Base-by-base conservation (phyloP, 2,113 vertebrate genomes). In the Ia io region DNA sequence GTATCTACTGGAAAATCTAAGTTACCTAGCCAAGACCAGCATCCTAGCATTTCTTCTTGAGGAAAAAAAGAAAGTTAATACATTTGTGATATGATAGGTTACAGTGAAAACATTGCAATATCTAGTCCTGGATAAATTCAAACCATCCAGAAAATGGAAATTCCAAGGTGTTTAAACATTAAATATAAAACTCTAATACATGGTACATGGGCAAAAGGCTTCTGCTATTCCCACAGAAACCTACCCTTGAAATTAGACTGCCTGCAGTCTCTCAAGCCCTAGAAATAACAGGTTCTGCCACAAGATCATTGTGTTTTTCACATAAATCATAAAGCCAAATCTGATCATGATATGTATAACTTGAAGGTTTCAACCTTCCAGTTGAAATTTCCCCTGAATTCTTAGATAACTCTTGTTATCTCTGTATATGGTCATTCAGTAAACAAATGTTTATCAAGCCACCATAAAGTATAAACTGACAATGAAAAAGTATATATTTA, bases 321-420 rank as follows among this genome's bases (percentile, higher is more conserved):
- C 30, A 70, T 74, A 84, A 96, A 76, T 94, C 25, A 63, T 47
- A 90, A 96, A 90, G 40, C 47, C 85, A 67, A 22, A 61, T 4
- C 28, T 80, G 69, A 59, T 35, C 13, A 25, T 37, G 32, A 73
- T 71, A 87, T 49, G 76, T 87, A 71, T 6, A 76, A 32, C 6
- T 6, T 32, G 0, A 71, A 76, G 42, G 22, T 84, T 59, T 95
- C 56, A 59, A 67, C 25, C 6, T 91, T 40, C 3, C 71, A 35
- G 42, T 30, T 59, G 51, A 93, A 87, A 84, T 89, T 79, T 87
- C 47, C 90, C 79, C n/a, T 80, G 18, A 71, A 84, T 70, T 84
- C 44, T 92, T 78, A 73, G 22, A 77, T 16, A 37, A 85, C 11
- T 44, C 2, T 92, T 77, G 1, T 67, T 78, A 73, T n/a, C 47